Evolutionary conservation across 1,140 invertebrate genomes (phyloP).

Genomic region (Conus betulinus): DNA sequence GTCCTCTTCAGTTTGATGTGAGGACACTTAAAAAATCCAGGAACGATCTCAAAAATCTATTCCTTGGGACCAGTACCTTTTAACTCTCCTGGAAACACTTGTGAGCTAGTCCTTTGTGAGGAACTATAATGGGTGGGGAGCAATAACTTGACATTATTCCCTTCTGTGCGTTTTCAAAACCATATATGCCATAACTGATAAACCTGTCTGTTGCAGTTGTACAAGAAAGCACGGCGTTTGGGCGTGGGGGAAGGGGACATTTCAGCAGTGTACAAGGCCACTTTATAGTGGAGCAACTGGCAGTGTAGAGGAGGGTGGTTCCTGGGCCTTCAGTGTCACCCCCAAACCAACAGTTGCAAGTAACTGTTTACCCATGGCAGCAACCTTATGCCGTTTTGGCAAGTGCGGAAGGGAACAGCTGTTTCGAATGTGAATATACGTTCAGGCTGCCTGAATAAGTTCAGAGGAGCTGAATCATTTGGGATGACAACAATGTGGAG

Average conservation of each 20-base stretch:
- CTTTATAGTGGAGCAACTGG: constrained; percentile 6
- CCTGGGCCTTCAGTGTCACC: background rate
- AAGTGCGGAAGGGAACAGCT: background rate
- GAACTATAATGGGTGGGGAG: too few relatives aligned
- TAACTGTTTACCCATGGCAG: background rate
- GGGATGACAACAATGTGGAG: background rate
- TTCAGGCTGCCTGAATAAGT: background rate
- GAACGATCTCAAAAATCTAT: too few relatives aligned
- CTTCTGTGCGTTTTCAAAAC: too few relatives aligned
- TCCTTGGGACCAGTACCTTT: too few relatives aligned
- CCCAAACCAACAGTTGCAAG: background rate
- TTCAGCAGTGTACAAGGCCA: constrained; percentile 87
- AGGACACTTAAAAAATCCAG: too few relatives aligned
- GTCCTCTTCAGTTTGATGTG: too few relatives aligned
- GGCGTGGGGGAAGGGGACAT: constrained; percentile 95
- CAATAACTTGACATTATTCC: too few relatives aligned
- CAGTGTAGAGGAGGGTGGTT: background rate
- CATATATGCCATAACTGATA: background rate
- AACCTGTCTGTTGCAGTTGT: constrained; percentile 79
- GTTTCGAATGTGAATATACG: background rate
- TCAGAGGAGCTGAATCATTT: background rate
- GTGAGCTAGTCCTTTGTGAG: too few relatives aligned
- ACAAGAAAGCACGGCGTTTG: constrained; percentile 94
- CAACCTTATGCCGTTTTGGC: background rate
- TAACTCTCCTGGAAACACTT: too few relatives aligned